Base-by-base conservation (phyloP, 2,888 invertebrate species). In the Callyntrura sp. region DNA sequence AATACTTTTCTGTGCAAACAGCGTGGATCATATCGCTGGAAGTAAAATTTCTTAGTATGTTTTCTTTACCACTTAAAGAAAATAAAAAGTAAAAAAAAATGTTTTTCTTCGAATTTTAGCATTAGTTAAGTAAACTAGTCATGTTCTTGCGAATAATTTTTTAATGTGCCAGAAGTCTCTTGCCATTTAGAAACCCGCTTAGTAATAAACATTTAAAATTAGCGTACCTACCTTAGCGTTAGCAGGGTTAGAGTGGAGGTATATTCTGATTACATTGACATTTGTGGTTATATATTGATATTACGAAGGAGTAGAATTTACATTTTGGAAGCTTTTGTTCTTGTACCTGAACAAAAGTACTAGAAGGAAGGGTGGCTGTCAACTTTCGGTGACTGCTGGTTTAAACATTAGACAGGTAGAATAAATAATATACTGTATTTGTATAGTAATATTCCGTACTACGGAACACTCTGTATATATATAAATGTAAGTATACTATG, bases 321-420 rank as follows among this genome's bases (percentile, higher is more conserved):
- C 6, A 35, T 57, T 57, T 25, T n/a, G 25, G n/a, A 35, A 35
- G 25, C 35, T 68, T 68, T 68, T 68, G 68, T 68, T 68, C 35
- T 68, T 35, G 68, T 68, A 68, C 68, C 68, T 68, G 68, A 68
- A n/a, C 14, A 35, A 23, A 51, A n/a, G 51, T 9, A 51, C 11
- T 28, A 5, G 28, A 17, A 28, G 28, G 11, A 28, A 65, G 4
- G n/a, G 55, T 5, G 55, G 35, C 6, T 55, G 14, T 55, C 0
- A 55, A 65, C 25, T 25, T 25, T 9, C 25, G 25, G 0, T 62
- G 62, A 62, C 62, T 65, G 25, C 17, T 28, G 62, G 6, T 65
- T 28, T 65, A 12, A 11, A 65, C 20, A 62, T 57, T 14, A 57
- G 28, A 3, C 28, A 14, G n/a, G 51, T 51, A 51, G 1, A 51